Evolutionary conservation across 2,113 vertebrate species (phyloP).

Genomic region (Electrona antarctica): DNA sequence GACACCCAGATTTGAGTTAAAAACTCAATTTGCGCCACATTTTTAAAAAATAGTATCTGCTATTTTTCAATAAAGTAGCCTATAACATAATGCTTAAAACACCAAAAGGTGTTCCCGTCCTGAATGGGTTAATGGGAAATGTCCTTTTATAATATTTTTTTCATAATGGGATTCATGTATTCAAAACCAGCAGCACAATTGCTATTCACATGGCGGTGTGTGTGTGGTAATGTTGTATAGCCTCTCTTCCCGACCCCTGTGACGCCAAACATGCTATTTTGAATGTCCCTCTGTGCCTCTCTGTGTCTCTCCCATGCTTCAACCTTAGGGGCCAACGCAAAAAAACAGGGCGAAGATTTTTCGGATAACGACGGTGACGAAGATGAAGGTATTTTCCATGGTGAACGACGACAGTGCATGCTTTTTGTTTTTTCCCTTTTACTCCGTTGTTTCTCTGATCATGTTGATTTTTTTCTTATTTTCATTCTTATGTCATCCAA

Average conservation of each 20-base stretch:
- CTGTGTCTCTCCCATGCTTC: constrained; percentile 88
- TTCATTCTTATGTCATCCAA: constrained; percentile 19
- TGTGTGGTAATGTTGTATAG: constrained; percentile 21
- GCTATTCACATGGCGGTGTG: constrained; percentile 25
- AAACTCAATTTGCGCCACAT: no score
- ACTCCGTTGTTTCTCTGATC: constrained; percentile 32
- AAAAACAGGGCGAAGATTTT: constrained; percentile 99
- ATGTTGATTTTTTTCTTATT: constrained; percentile 33
- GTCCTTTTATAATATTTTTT: no score
- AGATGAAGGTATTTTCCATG: constrained; percentile 98
- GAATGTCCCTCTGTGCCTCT: constrained; percentile 90
- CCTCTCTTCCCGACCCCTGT: constrained; percentile 54
- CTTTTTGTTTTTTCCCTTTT: constrained; percentile 36
- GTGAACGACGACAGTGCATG: constrained; percentile 93
- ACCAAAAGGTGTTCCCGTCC: no score
- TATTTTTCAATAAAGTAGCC: no score
- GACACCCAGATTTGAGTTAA: no score
- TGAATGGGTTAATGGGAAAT: constrained; percentile 7
- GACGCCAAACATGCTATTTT: constrained; percentile 87
- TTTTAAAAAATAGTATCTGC: no score
- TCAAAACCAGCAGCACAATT: constrained; percentile 30
- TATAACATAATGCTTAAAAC: no score
- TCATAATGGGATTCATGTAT: constrained; percentile 28
- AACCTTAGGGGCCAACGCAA: constrained; percentile 95
- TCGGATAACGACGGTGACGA: constrained; percentile 99